phyloP scores from a whole-genome alignment of 2,797 vertebrate genomes.

The Ciconia nigra region DNA sequence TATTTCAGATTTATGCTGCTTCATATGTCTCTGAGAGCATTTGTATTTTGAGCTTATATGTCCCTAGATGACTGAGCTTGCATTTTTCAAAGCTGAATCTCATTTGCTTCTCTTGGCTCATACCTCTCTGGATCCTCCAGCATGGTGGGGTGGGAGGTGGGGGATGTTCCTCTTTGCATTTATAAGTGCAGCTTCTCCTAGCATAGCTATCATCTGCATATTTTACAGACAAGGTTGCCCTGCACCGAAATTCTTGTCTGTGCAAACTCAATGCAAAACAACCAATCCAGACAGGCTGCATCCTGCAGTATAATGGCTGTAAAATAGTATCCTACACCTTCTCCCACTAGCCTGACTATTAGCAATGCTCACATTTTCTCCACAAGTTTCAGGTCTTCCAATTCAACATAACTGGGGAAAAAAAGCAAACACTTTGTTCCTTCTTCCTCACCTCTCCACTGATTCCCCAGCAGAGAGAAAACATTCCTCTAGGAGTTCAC shows the following conservation, averaged over 20 bases:
- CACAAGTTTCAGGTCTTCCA: neutral
- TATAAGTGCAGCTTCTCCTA: neutral
- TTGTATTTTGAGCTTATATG: slow-evolving; percentile 17
- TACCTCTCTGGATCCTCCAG: neutral
- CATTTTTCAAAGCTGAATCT: slow-evolving; percentile 1
- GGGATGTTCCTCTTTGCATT: neutral
- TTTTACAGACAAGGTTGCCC: neutral
- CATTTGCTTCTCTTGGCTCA: neutral
- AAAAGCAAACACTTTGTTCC: neutral
- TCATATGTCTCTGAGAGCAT: neutral
- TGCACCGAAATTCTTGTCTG: neutral
- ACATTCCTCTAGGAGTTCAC: neutral
- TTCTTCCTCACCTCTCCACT: neutral
- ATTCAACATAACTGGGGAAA: neutral
- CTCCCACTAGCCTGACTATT: neutral
- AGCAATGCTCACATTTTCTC: neutral
- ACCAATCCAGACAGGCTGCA: neutral
- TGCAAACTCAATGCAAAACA: neutral
- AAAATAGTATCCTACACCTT: neutral
- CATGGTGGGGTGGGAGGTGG: neutral
- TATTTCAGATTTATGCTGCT: slow-evolving; percentile 14
- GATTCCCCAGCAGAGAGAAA: neutral
- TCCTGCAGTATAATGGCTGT: neutral
- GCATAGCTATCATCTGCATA: neutral
- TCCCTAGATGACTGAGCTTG: slow-evolving; percentile 25